These are phyloP conservation scores for Nestor notabilis DNA, from an alignment of 2,113 vertebrate genomes.

Conservation along the genomic window DNA sequence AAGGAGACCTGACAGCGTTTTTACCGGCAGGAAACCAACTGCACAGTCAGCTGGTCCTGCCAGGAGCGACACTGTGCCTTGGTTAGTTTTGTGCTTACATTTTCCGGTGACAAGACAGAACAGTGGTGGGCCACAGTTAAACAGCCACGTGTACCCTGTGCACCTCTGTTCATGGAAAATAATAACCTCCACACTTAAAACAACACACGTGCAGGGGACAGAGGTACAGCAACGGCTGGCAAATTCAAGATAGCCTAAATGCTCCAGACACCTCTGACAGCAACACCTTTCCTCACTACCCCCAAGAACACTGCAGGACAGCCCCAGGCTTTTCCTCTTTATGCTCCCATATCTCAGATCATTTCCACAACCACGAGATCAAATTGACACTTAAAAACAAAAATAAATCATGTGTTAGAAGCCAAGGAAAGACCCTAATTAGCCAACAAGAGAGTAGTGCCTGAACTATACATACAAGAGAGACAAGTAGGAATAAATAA, in stretches of 20 bases:
- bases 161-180: accelerated
- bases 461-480: neutral
- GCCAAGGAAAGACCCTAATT: neutral
- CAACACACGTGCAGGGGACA: accelerated
- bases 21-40: neutral
- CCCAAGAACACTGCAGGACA: neutral
- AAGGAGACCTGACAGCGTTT: neutral
- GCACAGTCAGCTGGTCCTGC: neutral
- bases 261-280: accelerated
- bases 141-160: accelerated
- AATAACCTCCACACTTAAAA: neutral
- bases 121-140: neutral
- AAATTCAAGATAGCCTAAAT: neutral
- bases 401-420: accelerated
- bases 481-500: neutral
- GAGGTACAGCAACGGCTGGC: accelerated
- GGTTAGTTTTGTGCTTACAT: neutral
- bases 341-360: neutral
- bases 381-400: neutral
- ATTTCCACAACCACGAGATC: neutral
- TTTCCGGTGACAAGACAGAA: neutral
- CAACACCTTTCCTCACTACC: no score
- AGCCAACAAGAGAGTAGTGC: neutral
- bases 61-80: neutral
- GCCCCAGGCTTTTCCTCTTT: neutral